Evolutionary conservation across 2,888 invertebrate species (phyloP), one percentile per base, ranked within the genome.

Genomic region (Ernsta delagoae): DNA sequence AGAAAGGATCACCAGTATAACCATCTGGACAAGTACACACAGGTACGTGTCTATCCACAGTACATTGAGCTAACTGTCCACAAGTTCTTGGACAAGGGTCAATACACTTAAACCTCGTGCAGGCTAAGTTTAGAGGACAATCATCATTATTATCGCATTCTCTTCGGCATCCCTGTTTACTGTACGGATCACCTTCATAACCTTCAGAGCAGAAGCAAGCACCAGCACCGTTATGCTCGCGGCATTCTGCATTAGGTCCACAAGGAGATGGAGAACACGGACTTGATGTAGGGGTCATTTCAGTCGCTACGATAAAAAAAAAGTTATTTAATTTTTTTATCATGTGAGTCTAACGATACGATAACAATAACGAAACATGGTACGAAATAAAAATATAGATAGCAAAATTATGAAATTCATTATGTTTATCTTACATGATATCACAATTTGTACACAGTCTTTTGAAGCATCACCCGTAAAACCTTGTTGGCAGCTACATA

Each of bases 21-120:
- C 96, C 97, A 67, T 94, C 89, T 59, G 96, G 96, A 80, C 97
- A 97, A 6, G 94, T 94, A 78, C 97, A 97, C 34, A 95, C 94
- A 16, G 97, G 97, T 60, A 97, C 95, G 81, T 98, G 97, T 74
- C 96, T 96, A 75, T 96, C 95, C 1, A 97, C 97, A 8, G 94
- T 94, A 79, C 98, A 98, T 79, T 96, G 95, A 6, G 98, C 97
- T 74, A 96, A 94, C 60, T 95, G 94, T 11, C 98, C 98, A 83
- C 98, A 98, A 24, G 97, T 96, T 74, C 96, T 96, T 0, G 96
- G 96, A 78, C 98, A 98, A 0, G 98, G 98, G 88, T 98, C 96
- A 36, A 96, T 94, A 81, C 98, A 98, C 87, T 97, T 97, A 79
- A 95, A 97, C 59, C 96, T 95, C 41, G 96, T 95, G 81, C 98